Evolutionary conservation across 2,113 vertebrate species (phyloP).

Genomic region (Pitta sordida): DNA sequence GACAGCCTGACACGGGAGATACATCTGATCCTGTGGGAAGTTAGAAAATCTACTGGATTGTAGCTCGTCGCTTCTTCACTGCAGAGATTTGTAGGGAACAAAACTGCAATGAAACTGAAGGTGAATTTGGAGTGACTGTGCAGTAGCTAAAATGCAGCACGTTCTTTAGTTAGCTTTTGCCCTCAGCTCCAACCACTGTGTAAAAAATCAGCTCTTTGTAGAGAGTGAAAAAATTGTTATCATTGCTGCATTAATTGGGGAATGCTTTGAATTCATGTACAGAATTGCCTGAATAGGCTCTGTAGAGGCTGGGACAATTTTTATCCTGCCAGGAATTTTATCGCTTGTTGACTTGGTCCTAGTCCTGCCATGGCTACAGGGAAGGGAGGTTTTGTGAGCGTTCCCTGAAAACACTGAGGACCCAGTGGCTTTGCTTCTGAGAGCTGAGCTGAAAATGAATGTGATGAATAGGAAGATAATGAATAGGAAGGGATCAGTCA

Average conservation of each 20-base stretch:
- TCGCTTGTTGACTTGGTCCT: neutral
- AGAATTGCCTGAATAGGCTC: neutral
- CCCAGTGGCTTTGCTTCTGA: neutral
- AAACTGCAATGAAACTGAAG: neutral
- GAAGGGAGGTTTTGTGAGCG: neutral
- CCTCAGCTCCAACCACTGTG: neutral
- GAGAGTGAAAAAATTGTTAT: neutral
- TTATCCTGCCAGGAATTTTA: neutral
- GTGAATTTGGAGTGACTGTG: neutral
- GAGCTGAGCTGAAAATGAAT: neutral
- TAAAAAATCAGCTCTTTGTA: neutral
- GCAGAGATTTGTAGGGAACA: neutral
- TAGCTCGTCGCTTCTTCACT: neutral
- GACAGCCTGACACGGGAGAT: neutral
- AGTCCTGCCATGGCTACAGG: neutral
- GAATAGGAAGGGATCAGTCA: slow-evolving; percentile 7
- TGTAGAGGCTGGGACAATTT: neutral
- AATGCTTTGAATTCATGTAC: neutral
- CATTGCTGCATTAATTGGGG: neutral
- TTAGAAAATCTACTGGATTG: neutral
- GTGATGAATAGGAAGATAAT: neutral
- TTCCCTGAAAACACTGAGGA: neutral
- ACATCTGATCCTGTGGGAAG: neutral
- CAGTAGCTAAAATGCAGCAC: neutral
- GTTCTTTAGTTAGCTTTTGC: neutral